phyloP scores from a whole-genome alignment of 2,888 invertebrate genomes.

The Calephelis perditalis region DNA sequence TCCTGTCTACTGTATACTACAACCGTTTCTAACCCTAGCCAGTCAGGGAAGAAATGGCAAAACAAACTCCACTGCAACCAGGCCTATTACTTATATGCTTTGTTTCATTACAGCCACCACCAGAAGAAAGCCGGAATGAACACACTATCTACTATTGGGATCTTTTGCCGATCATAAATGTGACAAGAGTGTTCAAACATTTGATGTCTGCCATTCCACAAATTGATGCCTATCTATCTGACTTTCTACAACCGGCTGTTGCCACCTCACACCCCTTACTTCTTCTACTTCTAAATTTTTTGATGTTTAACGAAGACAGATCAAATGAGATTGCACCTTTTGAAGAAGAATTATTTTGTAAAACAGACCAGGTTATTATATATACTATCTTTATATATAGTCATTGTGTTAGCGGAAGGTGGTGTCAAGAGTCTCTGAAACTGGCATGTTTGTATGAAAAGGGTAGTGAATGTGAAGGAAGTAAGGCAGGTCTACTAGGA shows the following conservation, averaged over 20 bases:
- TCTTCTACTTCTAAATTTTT: constrained; percentile 48
- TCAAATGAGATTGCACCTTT: constrained; percentile 45
- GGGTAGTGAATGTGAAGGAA: too few relatives aligned
- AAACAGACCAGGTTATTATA: constrained; percentile 35
- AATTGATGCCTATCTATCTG: constrained; percentile 35
- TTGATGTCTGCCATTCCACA: constrained; percentile 44
- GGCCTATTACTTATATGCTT: neutral
- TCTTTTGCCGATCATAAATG: constrained; percentile 57
- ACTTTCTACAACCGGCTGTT: constrained; percentile 52
- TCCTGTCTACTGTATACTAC: too few relatives aligned
- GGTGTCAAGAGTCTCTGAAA: too few relatives aligned
- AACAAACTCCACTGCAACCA: too few relatives aligned
- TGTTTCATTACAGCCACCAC: constrained; percentile 41
- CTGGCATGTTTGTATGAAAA: too few relatives aligned
- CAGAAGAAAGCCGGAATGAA: constrained; percentile 50
- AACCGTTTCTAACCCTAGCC: too few relatives aligned
- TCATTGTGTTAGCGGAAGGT: too few relatives aligned
- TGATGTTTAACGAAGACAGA: constrained; percentile 49
- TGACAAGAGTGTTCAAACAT: constrained; percentile 53
- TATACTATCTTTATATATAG: too few relatives aligned
- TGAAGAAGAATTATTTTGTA: constrained; percentile 52
- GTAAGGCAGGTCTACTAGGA: too few relatives aligned
- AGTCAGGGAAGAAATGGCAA: too few relatives aligned
- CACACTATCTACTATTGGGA: constrained; percentile 58
- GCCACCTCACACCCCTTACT: constrained; percentile 47